These are phyloP conservation scores for Deroptyus accipitrinus DNA, from an alignment of 2,113 vertebrate genomes.

Conservation along the genomic window DNA sequence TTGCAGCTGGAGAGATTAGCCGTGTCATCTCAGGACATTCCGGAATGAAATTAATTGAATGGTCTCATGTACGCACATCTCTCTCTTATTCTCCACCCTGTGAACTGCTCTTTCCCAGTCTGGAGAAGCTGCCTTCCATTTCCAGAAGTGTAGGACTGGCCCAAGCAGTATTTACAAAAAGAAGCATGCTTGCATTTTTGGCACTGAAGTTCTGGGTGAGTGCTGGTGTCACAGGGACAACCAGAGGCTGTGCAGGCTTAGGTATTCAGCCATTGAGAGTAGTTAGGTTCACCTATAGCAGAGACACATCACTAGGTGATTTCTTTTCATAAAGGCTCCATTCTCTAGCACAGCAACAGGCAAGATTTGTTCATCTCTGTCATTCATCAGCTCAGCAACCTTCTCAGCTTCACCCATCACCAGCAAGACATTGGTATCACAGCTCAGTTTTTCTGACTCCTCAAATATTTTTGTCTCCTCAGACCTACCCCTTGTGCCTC, in stretches of 20 bases:
- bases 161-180: neutral
- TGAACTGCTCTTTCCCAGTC: neutral
- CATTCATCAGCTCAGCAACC: neutral
- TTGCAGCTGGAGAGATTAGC: neutral
- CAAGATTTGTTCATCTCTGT: neutral
- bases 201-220: neutral
- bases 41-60: neutral
- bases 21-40: fast-evolving
- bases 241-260: neutral
- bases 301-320: neutral
- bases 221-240: neutral
- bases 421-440: neutral
- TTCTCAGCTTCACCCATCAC: neutral
- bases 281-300: neutral
- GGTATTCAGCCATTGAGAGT: neutral
- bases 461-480: neutral
- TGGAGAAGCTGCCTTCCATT: neutral
- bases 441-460: neutral
- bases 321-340: neutral
- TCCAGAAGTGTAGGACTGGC: neutral
- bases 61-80: neutral
- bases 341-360: neutral
- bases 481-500: neutral
- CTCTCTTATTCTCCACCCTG: neutral
- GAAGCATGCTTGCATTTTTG: fast-evolving